Conservation (phyloP, 2,797 vertebrate genomes). For the Danio jaintianensis region DNA sequence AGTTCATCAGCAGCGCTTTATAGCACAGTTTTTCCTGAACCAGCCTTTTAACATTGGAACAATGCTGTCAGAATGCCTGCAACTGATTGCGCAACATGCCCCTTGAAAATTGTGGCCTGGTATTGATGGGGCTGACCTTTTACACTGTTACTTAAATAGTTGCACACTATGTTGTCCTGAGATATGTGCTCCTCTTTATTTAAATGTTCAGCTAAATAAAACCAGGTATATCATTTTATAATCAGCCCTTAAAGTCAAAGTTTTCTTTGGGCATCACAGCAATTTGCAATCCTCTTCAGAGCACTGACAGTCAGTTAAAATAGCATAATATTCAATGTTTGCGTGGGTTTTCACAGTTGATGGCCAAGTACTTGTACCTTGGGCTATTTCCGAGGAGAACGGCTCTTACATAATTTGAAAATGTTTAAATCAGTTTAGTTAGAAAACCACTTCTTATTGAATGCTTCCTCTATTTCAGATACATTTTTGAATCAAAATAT, state of each 20-base stretch:
- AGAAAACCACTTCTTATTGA: conserved; percentile 6
- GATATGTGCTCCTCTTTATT: not conserved
- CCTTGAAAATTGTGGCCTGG: not conserved
- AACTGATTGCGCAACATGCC: not conserved
- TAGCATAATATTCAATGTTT: conserved; percentile 8
- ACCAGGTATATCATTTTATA: not conserved
- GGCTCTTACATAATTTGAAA: conserved; percentile 8
- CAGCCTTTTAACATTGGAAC: not conserved
- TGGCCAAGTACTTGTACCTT: conserved; percentile 4
- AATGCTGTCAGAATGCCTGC: not conserved
- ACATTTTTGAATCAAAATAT: not conserved
- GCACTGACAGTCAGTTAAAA: conserved; percentile 19
- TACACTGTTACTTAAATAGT: not conserved
- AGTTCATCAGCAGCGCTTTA: not conserved
- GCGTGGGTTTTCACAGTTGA: conserved; percentile 2
- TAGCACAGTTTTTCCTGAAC: not conserved
- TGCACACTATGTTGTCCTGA: conserved; percentile 1
- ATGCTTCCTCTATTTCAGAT: not conserved
- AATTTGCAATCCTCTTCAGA: not conserved
- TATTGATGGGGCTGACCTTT: conserved; percentile 3
- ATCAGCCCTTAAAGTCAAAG: not conserved
- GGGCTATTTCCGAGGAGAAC: not conserved
- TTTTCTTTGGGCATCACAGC: not conserved
- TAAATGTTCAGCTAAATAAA: not conserved
- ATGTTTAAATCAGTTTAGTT: not conserved